Base-by-base conservation (phyloP, 2,888 invertebrate species). In the Hemicrepidius hirtus region DNA sequence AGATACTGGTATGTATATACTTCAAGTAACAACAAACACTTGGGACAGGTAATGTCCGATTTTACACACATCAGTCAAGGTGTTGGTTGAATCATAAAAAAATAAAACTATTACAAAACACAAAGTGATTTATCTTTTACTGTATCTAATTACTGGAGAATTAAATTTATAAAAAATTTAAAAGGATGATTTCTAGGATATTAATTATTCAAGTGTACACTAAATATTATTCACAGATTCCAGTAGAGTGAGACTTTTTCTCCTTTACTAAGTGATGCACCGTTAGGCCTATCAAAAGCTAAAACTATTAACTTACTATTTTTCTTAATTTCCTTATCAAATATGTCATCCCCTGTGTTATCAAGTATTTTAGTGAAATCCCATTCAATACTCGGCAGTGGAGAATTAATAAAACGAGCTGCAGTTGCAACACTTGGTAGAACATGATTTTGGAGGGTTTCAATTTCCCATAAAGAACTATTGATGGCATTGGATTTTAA, bases 391-490 rank as follows among this genome's bases (percentile, higher is more conserved):
- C 88, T 88, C 0, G 93, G 93, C 46, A 94, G 82, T 0, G 91
- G 90, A 60, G 90, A 89, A 62, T 91, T 89, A 62, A 95, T 92
- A 77, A 94, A 93, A 76, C 89, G 88, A 0, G 96, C 95, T 0
- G 93, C 92, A 55, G 89, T 89, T 16, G 93, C 90, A 7, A 96
- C 92, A 72, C 89, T 89, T 3, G 96, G 94, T 78, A 93, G 82
- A 10, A 90, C 89, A 84, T 96, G 95, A 76, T 89, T 88, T 82
- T 94, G 93, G 75, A 97, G 88, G 10, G 94, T 91, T 79, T 92
- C 90, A 73, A 97, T 89, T 88, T 99, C 98, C 98, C 98, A 99
- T 67, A 99, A 89, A 57, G 95, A 96, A 82, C 97, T 97, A 74
- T 94, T 92, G 4, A 96, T 87, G 0, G 98, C 99, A 78, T 92